phyloP scores from a whole-genome alignment of 2,113 vertebrate genomes.

The Montifringilla adamsi region DNA sequence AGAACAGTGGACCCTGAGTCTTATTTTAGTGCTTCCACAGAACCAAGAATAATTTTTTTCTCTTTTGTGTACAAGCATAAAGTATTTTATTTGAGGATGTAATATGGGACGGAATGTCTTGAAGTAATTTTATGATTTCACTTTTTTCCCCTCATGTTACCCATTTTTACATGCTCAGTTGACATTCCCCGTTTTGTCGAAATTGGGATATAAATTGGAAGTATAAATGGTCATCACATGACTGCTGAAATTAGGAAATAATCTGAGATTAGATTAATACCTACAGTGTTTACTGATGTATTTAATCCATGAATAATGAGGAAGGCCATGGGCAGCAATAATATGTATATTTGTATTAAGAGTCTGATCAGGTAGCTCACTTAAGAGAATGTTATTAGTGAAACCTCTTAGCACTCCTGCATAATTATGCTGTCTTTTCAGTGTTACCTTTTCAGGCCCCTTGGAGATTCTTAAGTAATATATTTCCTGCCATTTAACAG shows the following conservation, averaged over 20 bases:
- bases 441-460: slow-evolving; percentile 13
- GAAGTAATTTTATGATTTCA: not conserved
- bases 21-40: slow-evolving; percentile 27
- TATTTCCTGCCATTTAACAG: slow-evolving; percentile 28
- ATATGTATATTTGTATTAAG: not conserved
- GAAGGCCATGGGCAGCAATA: not conserved
- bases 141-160: not conserved
- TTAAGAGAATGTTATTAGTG: not conserved
- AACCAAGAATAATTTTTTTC: not conserved
- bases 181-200: not conserved
- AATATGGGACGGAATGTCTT: not conserved
- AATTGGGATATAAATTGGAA: not conserved
- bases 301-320: not conserved
- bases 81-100: not conserved
- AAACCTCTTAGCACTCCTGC: not conserved
- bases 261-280: slow-evolving; percentile 46
- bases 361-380: not conserved
- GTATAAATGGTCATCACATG: slow-evolving; percentile 25
- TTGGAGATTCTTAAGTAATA: not conserved
- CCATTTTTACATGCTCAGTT: not conserved
- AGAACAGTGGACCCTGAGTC: not conserved
- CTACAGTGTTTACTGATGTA: slow-evolving; percentile 14
- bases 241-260: slow-evolving; percentile 18
- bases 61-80: not conserved
- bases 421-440: slow-evolving; percentile 35